Percentiles rank a stretch among this genome's conserved stretches.
These are phyloP conservation scores for Masnerella sp. DNA, from an alignment of 2,888 invertebrate species.

Conservation along the genomic window DNA sequence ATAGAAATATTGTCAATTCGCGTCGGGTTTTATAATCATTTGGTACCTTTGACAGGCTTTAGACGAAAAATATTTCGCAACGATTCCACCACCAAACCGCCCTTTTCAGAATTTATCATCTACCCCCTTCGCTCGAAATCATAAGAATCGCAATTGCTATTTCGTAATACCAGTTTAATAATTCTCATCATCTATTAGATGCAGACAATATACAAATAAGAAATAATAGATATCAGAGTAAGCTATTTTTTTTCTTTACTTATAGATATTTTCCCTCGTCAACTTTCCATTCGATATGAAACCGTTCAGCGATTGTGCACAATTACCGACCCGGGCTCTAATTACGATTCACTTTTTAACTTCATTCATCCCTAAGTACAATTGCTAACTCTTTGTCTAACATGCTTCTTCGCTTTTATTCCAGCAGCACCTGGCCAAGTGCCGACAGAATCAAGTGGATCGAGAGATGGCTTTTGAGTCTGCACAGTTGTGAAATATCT, in stretches of 20 bases:
- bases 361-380: slow-evolving; percentile 58
- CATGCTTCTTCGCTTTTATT: slow-evolving; percentile 29
- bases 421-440: slow-evolving; percentile 24
- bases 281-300: slow-evolving; percentile 66
- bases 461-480: too few relatives aligned
- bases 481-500: too few relatives aligned
- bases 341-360: slow-evolving; percentile 43
- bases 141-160: slow-evolving; percentile 58
- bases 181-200: slow-evolving; percentile 66
- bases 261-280: slow-evolving; percentile 67
- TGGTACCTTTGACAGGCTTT: slow-evolving; percentile 4
- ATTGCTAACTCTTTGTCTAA: slow-evolving; percentile 51
- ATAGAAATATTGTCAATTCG: slow-evolving; percentile 52
- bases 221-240: slow-evolving; percentile 69
- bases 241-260: slow-evolving; percentile 65
- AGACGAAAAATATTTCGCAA: slow-evolving; percentile 56
- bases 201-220: slow-evolving; percentile 68
- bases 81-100: slow-evolving; percentile 69
- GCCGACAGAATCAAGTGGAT: slow-evolving; percentile 5
- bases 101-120: slow-evolving; percentile 12
- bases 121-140: slow-evolving; percentile 55
- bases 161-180: slow-evolving; percentile 65
- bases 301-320: slow-evolving; percentile 63
- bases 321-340: slow-evolving; percentile 59
- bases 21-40: slow-evolving; percentile 10